Conservation (phyloP, 2,797 vertebrate species). For the Catostomus latipinnis region DNA sequence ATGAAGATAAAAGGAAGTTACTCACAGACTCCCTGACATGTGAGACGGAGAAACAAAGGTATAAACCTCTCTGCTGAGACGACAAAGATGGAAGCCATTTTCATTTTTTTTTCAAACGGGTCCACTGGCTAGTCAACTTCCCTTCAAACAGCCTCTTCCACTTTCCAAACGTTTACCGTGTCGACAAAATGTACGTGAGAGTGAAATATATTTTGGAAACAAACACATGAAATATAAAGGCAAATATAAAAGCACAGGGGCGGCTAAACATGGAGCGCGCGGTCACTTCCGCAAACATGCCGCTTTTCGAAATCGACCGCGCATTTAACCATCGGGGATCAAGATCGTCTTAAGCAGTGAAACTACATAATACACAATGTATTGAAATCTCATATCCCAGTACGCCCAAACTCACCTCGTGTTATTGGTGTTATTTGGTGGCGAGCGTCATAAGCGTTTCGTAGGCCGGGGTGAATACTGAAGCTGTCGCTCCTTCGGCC, state of each 20-base stretch:
- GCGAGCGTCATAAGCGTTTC: slow-evolving; percentile 58
- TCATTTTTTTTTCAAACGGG: slow-evolving; percentile 54
- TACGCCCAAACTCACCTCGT: slow-evolving; percentile 53
- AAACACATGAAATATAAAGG: slow-evolving; percentile 1
- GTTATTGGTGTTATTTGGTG: slow-evolving; percentile 41
- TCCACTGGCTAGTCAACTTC: slow-evolving; percentile 53
- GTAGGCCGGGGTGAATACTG: slow-evolving; percentile 46
- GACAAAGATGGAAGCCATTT: slow-evolving; percentile 67
- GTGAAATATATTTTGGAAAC: background rate
- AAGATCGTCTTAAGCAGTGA: slow-evolving; percentile 15
- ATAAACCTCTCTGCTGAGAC: slow-evolving; percentile 51
- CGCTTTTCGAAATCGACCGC: slow-evolving; percentile 60
- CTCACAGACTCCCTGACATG: slow-evolving; percentile 4
- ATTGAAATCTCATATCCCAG: background rate
- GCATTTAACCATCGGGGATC: slow-evolving; percentile 45
- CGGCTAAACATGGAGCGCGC: slow-evolving; percentile 36
- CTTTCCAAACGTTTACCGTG: slow-evolving; percentile 8
- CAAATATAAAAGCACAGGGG: slow-evolving; percentile 18
- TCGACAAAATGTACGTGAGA: slow-evolving; percentile 11
- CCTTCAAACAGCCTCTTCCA: slow-evolving; percentile 36
- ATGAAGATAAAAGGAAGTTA: slow-evolving; percentile 30
- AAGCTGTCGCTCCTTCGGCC: slow-evolving; percentile 57
- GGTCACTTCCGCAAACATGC: slow-evolving; percentile 66
- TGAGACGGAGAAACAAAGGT: slow-evolving; percentile 27
- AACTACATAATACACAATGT: background rate